phyloP scores from a whole-genome alignment of 2,113 vertebrate genomes.

The Paramormyrops kingsleyae region DNA sequence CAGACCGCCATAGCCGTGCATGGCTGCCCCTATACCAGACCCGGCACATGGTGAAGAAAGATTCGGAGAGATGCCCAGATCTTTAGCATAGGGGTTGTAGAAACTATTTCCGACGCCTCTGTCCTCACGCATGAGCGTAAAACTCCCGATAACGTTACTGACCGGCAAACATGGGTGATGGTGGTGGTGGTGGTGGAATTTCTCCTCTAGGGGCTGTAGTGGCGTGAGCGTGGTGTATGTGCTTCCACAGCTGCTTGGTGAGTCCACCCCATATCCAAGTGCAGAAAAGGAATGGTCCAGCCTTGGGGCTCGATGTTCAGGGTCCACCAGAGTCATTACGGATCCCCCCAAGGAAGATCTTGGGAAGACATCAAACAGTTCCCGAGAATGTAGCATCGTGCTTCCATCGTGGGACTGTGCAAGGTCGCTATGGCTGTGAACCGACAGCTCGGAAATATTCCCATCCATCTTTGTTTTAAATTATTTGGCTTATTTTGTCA shows the following conservation, averaged over 20 bases:
- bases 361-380: conserved; percentile 64
- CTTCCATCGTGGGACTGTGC: conserved; percentile 63
- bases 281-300: conserved; percentile 67
- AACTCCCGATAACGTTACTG: conserved; percentile 74
- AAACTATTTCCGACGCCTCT: conserved; percentile 65
- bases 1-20: conserved; percentile 61
- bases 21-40: conserved; percentile 53
- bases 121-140: conserved; percentile 74
- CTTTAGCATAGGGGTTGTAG: conserved; percentile 71
- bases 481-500: conserved; percentile 17
- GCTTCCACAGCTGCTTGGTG: conserved; percentile 58
- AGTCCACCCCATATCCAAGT: conserved; percentile 69
- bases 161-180: conserved; percentile 68
- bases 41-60: conserved; percentile 59
- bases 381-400: conserved; percentile 63
- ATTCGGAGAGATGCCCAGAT: conserved; percentile 64
- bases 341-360: conserved; percentile 64
- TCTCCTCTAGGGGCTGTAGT: conserved; percentile 70
- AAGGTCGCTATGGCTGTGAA: conserved; percentile 65
- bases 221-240: conserved; percentile 74
- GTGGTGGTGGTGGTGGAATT: conserved; percentile 69
- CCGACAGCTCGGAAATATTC: conserved; percentile 65
- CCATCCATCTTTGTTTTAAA: conserved; percentile 55
- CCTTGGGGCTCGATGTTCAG: conserved; percentile 54
- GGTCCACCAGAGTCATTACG: conserved; percentile 60